Conservation (phyloP, 2,888 invertebrate genomes). For the Hecatera dysodea region DNA sequence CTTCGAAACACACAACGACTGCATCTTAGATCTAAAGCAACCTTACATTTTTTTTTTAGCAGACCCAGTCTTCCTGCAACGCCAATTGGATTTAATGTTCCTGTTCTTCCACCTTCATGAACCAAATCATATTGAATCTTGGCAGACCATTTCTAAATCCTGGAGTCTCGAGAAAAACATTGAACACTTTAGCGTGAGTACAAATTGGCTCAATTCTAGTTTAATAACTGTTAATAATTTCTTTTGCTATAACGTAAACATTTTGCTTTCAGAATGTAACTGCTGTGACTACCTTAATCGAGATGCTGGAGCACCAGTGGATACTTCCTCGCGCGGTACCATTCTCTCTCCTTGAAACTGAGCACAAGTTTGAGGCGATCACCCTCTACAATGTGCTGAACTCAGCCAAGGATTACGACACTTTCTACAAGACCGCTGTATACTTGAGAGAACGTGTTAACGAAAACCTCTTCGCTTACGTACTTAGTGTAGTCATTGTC, state of each 20-base stretch:
- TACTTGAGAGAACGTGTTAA: slow-evolving; percentile 93
- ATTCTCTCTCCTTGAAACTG: slow-evolving; percentile 90
- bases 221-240: not conserved
- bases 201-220: no score
- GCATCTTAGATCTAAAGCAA: not conserved
- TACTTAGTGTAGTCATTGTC: slow-evolving; percentile 91
- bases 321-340: slow-evolving; percentile 91
- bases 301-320: slow-evolving; percentile 88
- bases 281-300: slow-evolving; percentile 90
- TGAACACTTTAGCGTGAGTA: slow-evolving; percentile 85
- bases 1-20: no score
- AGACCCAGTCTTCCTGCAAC: slow-evolving; percentile 81
- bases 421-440: slow-evolving; percentile 93
- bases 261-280: slow-evolving; percentile 85
- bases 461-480: slow-evolving; percentile 93
- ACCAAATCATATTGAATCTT: slow-evolving; percentile 89
- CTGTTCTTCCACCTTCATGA: slow-evolving; percentile 91
- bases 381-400: slow-evolving; percentile 92
- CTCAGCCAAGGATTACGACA: slow-evolving; percentile 93
- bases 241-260: not conserved
- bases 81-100: slow-evolving; percentile 84
- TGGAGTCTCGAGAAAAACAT: slow-evolving; percentile 89
- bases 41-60: slow-evolving; percentile 78
- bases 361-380: slow-evolving; percentile 91
- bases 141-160: slow-evolving; percentile 84